Conservation (phyloP, 1,140 invertebrate genomes). For the Neodiprion pinetum region DNA sequence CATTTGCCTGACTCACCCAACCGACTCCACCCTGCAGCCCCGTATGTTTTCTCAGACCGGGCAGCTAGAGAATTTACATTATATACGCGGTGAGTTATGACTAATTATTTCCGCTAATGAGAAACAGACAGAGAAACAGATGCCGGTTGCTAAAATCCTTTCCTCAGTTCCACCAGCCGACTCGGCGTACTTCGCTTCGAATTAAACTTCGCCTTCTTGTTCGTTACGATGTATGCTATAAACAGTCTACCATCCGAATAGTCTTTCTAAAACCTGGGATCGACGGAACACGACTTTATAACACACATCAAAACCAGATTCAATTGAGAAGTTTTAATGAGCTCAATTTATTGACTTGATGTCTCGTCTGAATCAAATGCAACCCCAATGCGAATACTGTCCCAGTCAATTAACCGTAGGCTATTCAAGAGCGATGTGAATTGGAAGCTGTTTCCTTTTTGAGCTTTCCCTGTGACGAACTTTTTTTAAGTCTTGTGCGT, state of each 20-base stretch:
- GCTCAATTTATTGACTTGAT: background rate
- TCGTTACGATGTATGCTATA: background rate
- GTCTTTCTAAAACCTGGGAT: background rate
- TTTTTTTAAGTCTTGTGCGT: too few species aligned
- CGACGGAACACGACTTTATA: background rate
- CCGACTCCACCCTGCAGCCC: too few species aligned
- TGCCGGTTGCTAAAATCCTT: background rate
- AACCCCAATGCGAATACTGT: too few species aligned
- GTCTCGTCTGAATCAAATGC: background rate
- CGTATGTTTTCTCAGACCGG: too few species aligned
- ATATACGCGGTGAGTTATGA: background rate
- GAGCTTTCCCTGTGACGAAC: too few species aligned
- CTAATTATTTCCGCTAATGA: background rate
- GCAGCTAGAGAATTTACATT: background rate
- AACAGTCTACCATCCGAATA: background rate
- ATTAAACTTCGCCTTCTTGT: background rate
- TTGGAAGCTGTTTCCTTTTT: too few species aligned
- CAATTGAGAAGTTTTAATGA: background rate
- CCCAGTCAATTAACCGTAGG: too few species aligned
- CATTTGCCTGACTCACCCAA: too few species aligned
- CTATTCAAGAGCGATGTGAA: too few species aligned
- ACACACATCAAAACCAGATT: background rate
- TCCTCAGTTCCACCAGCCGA: background rate
- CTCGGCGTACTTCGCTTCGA: background rate
- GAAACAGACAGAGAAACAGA: slow-evolving; percentile 2